These are phyloP conservation scores for Heterocephalus glaber DNA, from an alignment of 2,113 vertebrate genomes.

Conservation along the genomic window DNA sequence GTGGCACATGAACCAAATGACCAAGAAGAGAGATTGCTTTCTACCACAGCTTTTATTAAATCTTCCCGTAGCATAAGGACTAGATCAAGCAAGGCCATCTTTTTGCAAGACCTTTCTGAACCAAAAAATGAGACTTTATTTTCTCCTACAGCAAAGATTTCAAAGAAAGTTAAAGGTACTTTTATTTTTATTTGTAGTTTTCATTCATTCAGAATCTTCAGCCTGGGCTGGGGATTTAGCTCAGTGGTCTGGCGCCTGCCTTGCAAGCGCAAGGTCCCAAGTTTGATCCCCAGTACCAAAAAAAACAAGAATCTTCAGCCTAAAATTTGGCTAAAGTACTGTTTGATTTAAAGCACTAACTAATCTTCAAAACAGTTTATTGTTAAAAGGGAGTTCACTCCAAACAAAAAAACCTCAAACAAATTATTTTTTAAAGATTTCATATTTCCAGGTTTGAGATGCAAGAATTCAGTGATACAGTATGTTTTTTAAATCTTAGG, in stretches of 20 bases:
- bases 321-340: not conserved
- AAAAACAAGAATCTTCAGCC: not conserved
- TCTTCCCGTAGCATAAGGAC: slow-evolving; percentile 78
- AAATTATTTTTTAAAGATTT: not conserved
- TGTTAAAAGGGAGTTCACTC: not conserved
- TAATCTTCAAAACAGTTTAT: slow-evolving; percentile 9
- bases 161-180: slow-evolving; percentile 89
- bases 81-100: slow-evolving; percentile 73
- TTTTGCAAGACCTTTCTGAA: slow-evolving; percentile 62
- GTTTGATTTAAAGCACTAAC: not conserved
- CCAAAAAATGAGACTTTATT: slow-evolving; percentile 83
- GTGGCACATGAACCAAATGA: not conserved
- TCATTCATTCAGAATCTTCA: not conserved
- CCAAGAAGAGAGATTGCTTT: slow-evolving; percentile 61
- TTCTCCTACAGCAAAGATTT: slow-evolving; percentile 85
- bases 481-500: not conserved
- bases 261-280: no score
- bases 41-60: not conserved
- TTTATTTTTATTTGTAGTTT: slow-evolving; percentile 31
- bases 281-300: no score
- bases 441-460: not conserved
- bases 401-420: not conserved
- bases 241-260: no score
- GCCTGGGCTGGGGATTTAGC: no score
- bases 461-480: not conserved